These are phyloP conservation scores for Pycnomerus fuliginosus DNA, from an alignment of 2,888 invertebrate species.

Conservation along the genomic window DNA sequence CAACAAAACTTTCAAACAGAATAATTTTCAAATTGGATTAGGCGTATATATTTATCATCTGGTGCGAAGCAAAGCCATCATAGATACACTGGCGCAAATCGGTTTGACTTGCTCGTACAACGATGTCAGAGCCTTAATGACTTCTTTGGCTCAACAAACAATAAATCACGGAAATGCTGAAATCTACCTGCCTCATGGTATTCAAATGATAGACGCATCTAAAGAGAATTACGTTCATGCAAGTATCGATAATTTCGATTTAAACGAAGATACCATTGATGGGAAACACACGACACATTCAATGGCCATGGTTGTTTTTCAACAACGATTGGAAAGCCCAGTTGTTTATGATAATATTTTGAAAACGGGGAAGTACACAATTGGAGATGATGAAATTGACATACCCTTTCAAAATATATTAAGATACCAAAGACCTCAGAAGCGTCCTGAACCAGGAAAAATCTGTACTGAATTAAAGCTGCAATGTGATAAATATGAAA, in stretches of 20 bases:
- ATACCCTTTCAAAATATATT: background rate
- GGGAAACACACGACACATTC: conserved; percentile 1
- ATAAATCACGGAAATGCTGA: conserved; percentile 2
- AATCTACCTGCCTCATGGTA: background rate
- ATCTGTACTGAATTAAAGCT: background rate
- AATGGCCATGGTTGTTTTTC: conserved; percentile 25
- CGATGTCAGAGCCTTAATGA: conserved; percentile 17
- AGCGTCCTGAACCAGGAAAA: background rate
- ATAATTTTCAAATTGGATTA: conserved; percentile 24
- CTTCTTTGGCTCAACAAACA: conserved; percentile 16
- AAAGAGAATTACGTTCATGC: conserved; percentile 20
- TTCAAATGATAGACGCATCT: background rate
- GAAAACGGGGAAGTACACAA: background rate
- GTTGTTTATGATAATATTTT: conserved; percentile 4
- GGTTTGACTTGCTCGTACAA: conserved; percentile 19
- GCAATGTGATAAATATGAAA: background rate
- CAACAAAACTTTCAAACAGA: conserved; percentile 21
- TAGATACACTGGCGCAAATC: conserved; percentile 15
- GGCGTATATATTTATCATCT: conserved; percentile 23
- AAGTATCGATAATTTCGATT: conserved; percentile 26
- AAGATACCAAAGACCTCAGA: background rate
- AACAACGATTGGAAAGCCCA: conserved; percentile 10
- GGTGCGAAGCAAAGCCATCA: conserved; percentile 21
- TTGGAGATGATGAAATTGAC: background rate
- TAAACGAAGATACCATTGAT: conserved; percentile 13